Base-by-base conservation (phyloP, 1,140 invertebrate genomes). In the Geopemphigus sp. region DNA sequence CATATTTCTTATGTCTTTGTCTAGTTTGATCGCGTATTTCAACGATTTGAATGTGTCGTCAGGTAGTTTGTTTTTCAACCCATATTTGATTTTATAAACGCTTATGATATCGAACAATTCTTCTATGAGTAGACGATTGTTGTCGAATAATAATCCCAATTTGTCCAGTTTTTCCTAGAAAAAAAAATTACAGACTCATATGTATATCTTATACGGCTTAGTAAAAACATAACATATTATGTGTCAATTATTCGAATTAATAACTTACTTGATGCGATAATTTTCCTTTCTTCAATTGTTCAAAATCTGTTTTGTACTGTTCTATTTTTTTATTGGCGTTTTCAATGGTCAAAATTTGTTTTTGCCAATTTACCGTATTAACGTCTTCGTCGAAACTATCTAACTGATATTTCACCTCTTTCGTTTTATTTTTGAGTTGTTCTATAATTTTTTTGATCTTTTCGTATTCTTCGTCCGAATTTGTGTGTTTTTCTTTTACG, bases 221-320 rank as follows among this genome's bases (percentile, higher is more conserved):
- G 5, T 8, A 10, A 50, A 50, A 50, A 12, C 5, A 50, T 12
- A 50, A 50, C 8, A 50, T 12, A 50, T 10, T 39, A 39, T 39
- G 3, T 39, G 14, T 11, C 47, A 1, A 50, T 50, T 50, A 50
- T 50, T 8, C 47, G 47, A 50, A 50, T 12, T 50, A 11, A 50
- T 50, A 50, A 29, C 24, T 73, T 4, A 73, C 70, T 22, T 73
- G 26, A 14, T 54, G 11, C n/a, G 53, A n/a, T n/a, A n/a, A n/a
- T 32, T 73, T 73, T 29, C 12, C 70, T 73, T 73, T 73, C 6
- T 73, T 73, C n/a, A 73, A 14, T 32, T 56, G 70, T 54, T 73
- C 53, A 39, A 73, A 73, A 14, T 73, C 50, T 29, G n/a, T 29
- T 56, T 56, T 56, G 5, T 22, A 73, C n/a, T 56, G 24, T 32